phyloP scores from a whole-genome alignment of 2,888 invertebrate genomes.

The Lacanobia wlatinum region DNA sequence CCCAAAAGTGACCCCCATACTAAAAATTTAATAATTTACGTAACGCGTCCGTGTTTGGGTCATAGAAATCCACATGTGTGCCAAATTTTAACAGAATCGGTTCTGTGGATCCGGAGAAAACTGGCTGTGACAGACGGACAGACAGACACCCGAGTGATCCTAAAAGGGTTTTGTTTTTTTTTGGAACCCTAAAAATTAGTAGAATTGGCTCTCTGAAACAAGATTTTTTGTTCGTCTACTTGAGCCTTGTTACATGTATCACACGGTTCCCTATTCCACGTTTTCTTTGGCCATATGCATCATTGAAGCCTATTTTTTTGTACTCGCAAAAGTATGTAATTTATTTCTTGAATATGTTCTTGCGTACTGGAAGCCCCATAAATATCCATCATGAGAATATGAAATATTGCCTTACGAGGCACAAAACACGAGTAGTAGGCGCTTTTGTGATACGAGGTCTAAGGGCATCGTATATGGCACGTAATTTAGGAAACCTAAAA shows the following conservation, averaged over 20 bases:
- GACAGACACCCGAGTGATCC: too few species aligned
- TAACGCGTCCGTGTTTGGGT: too few species aligned
- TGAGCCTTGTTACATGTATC: too few species aligned
- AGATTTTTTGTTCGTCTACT: neutral
- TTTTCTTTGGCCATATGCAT: neutral
- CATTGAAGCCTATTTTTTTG: slow-evolving; percentile 8
- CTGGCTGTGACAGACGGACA: too few species aligned
- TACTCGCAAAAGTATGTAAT: slow-evolving; percentile 14
- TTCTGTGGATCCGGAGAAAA: too few species aligned
- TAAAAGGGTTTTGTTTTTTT: too few species aligned
- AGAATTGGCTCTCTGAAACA: neutral
- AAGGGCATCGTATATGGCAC: slow-evolving; percentile 23
- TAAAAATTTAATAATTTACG: too few species aligned
- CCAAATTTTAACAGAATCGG: too few species aligned
- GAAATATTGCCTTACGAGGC: slow-evolving; percentile 39
- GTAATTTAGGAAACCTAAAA: slow-evolving; percentile 41
- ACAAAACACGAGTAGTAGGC: slow-evolving; percentile 20
- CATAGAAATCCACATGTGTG: too few species aligned
- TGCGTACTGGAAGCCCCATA: slow-evolving; percentile 36
- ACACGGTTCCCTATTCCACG: neutral
- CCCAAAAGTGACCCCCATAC: too few species aligned
- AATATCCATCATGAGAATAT: slow-evolving; percentile 48
- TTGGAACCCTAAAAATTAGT: too few species aligned
- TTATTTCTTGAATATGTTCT: slow-evolving; percentile 41
- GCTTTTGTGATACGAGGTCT: slow-evolving; percentile 26